These are phyloP conservation scores for Bugulina stolonifera DNA, from an alignment of 2,888 invertebrate species.

Conservation along the genomic window DNA sequence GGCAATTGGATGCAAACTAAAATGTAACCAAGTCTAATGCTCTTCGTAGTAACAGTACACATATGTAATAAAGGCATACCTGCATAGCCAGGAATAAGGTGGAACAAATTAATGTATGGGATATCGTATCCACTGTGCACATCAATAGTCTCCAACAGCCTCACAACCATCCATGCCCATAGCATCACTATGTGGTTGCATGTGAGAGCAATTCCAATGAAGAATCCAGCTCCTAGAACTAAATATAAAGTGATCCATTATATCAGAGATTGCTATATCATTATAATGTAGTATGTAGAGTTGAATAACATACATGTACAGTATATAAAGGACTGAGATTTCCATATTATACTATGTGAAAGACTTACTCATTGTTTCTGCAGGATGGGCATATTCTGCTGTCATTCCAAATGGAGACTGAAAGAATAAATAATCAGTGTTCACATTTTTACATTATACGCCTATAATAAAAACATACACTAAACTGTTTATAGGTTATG, in stretches of 20 bases:
- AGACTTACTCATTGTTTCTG: constrained; percentile 43
- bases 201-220: constrained; percentile 39
- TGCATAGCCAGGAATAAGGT: constrained; percentile 44
- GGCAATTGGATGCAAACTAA: too few species aligned
- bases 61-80: constrained; percentile 33
- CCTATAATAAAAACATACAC: too few species aligned
- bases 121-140: constrained; percentile 47
- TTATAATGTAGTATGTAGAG: too few species aligned
- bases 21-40: too few species aligned
- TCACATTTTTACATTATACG: too few species aligned
- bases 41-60: too few species aligned
- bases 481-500: too few species aligned
- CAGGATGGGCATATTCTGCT: constrained; percentile 47
- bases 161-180: constrained; percentile 42
- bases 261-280: too few species aligned
- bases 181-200: constrained; percentile 40
- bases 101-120: constrained; percentile 41
- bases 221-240: constrained; percentile 45
- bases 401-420: constrained; percentile 45
- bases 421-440: constrained; percentile 27
- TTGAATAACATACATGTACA: too few species aligned
- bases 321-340: too few species aligned
- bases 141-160: constrained; percentile 45
- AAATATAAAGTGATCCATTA: constrained; percentile 29
- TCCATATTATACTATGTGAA: too few species aligned